Base-by-base conservation (phyloP, 64 coral and sea anemone species). In the Hydrozoanthus tunicans region DNA sequence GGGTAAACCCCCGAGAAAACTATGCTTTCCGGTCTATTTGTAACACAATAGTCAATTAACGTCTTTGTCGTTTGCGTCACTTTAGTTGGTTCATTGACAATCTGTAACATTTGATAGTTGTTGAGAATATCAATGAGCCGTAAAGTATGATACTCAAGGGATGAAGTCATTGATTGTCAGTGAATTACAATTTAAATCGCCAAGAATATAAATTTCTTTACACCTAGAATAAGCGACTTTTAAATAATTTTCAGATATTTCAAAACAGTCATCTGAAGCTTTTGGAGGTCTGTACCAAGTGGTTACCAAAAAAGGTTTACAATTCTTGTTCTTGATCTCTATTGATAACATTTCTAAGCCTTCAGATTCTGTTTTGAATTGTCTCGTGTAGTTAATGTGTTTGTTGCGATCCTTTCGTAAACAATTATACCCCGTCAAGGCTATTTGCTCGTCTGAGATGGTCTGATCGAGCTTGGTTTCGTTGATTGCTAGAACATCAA, bases 211-310 rank as follows among this genome's bases (percentile, higher is more conserved):
- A 52, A 86, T 86, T 86, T 86, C 83, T 68, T 86, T 86, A 70
- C 71, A 86, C 54, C 71, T 86, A 55, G 62, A 54, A 53, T 86
- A 65, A 3, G 66, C 66, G 15, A 53, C 12, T 58, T 15, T 72
- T 51, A 86, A 23, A 86, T 66, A 86, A 14, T 66, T 23, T 55
- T 86, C 64, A n/a, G 71, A 86, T 12, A 55, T 86, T 51, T 83
- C 81, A 64, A 83, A 83, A n/a, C 81, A 83, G 17, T 86, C 65
- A 25, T 66, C 55, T 5, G 66, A 53, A 54, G 83, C 51, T 70
- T 86, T 86, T 55, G 83, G 83, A 54, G 83, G 83, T 57, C 83
- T 59, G 51, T 86, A 56, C 83, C 83, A 86, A 11, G 83, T 86
- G 55, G 83, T 53, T 54, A 86, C 1, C 27, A 53, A n/a, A 55